These are phyloP conservation scores for Chrysopa pallens DNA, from an alignment of 1,140 invertebrate species.

Conservation along the genomic window DNA sequence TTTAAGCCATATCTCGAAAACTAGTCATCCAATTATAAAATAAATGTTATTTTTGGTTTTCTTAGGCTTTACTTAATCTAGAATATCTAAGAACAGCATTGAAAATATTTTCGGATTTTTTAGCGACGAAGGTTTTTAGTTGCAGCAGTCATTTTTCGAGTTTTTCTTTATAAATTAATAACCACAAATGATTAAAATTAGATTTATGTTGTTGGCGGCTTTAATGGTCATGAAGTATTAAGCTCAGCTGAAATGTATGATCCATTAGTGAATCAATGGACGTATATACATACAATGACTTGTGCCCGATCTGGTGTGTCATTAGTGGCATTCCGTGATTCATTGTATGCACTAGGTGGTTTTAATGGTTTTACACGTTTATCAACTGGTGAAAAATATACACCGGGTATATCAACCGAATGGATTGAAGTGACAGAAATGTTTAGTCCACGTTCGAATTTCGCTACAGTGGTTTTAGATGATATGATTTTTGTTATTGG, in stretches of 20 bases:
- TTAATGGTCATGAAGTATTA: conserved; percentile 49
- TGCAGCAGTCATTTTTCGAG: too few species aligned
- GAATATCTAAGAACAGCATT: too few species aligned
- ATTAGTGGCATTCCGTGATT: conserved; percentile 37
- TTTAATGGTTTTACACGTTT: conserved; percentile 45
- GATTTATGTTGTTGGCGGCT: conserved; percentile 57
- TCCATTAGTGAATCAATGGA: conserved; percentile 46
- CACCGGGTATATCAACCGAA: conserved; percentile 7
- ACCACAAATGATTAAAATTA: too few species aligned
- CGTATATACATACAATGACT: conserved; percentile 48
- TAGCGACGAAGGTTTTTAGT: too few species aligned
- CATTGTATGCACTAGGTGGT: conserved; percentile 47
- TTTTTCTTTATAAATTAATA: too few species aligned
- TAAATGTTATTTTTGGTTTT: too few species aligned
- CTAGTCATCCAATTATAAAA: too few species aligned
- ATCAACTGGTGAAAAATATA: conserved; percentile 23
- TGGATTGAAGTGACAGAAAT: conserved; percentile 46
- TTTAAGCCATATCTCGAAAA: too few species aligned
- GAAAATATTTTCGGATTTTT: too few species aligned
- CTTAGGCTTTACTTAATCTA: too few species aligned
- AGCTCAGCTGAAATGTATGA: conserved; percentile 45
- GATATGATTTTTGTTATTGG: conserved; percentile 52
- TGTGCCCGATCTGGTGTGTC: conserved; percentile 51
- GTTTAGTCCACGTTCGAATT: conserved; percentile 59
- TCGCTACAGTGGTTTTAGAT: conserved; percentile 46